Evolutionary conservation across 2,888 invertebrate species (phyloP).

Genomic region (Cremastinae sp.): DNA sequence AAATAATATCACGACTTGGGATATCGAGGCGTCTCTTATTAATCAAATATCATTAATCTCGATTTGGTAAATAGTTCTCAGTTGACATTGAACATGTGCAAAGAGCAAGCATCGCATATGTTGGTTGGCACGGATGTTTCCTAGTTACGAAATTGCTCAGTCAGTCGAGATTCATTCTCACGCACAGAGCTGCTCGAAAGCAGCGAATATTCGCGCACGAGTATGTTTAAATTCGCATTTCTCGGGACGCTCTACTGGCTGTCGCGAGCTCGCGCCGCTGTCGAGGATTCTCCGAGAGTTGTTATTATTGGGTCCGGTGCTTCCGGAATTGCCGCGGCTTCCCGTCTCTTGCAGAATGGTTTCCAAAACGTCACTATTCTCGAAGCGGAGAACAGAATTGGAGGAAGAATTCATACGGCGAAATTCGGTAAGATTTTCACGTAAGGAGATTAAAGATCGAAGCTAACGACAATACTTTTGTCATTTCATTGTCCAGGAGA

Average conservation of each 20-base stretch:
- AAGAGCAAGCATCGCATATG: constrained; percentile 23
- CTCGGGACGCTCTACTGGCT: constrained; percentile 28
- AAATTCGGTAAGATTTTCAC: constrained; percentile 76
- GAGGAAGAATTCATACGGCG: constrained; percentile 80
- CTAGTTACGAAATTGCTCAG: constrained; percentile 85
- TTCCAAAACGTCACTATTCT: constrained; percentile 80
- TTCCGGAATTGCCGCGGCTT: constrained; percentile 82
- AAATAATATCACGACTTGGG: constrained; percentile 11
- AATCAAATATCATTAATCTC: constrained; percentile 40
- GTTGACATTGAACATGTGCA: constrained; percentile 44
- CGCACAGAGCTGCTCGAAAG: constrained; percentile 16
- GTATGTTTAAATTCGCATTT: constrained; percentile 37
- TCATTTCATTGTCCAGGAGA: constrained; percentile 61
- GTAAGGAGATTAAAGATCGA: not conserved
- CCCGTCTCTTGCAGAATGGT: constrained; percentile 80
- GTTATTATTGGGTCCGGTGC: constrained; percentile 83
- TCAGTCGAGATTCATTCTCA: constrained; percentile 31
- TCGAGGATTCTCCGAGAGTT: constrained; percentile 69
- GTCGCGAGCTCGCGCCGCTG: constrained; percentile 1
- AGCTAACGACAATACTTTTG: not conserved
- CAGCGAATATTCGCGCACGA: constrained; percentile 10
- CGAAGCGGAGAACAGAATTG: constrained; percentile 81
- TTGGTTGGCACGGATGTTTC: constrained; percentile 81
- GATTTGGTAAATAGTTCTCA: constrained; percentile 28
- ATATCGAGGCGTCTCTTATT: constrained; percentile 25